Evolutionary conservation across 2,797 vertebrate genomes (phyloP), one percentile per base, ranked within the genome.

Genomic region (Bucorvus abyssinicus): DNA sequence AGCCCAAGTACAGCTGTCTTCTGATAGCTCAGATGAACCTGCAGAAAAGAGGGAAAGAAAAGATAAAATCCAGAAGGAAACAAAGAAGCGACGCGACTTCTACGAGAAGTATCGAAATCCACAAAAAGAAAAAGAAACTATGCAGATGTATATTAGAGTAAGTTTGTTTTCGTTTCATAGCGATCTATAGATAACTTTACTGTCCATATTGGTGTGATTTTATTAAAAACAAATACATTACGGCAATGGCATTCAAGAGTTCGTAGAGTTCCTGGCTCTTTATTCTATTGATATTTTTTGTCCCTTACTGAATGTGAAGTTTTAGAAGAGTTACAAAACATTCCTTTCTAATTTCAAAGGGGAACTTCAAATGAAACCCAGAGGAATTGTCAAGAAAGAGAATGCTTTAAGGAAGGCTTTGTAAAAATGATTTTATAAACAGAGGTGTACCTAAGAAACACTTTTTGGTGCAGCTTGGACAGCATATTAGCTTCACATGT

Each of bases 21-120:
- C 98, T 77, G 99, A 99, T 94, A 97, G 97, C 85, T 97, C 97
- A n/a, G 99, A 99, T 88, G 99, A 99, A 97, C 99, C 99, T 19
- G 99, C 98, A 44, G 99, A 99, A 97, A 99, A 99, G 97, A 98
- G 98, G 74, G 99, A 99, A 95, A 99, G 98, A 94, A 99, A 98
- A 97, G 99, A 99, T 40, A 98, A 97, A 97, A 96, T 96, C 87
- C 98, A 98, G 56, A 99, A 98, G 96, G 99, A 99, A 93, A 97
- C 98, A 97, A 99, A 98, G 97, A 99, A 99, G 96, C 98, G 98
- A 84, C 98, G 98, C 79, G 99, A 99, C 97, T 99, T 99, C 97
- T 99, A 99, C 40, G 99, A 99, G 97, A 99, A 99, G 95, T 99
- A 99, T 95, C 98, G 99, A 77, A 99, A 99, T 97, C 99, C 99